phyloP scores from a whole-genome alignment of 2,113 vertebrate genomes.

The Labeo catla region DNA sequence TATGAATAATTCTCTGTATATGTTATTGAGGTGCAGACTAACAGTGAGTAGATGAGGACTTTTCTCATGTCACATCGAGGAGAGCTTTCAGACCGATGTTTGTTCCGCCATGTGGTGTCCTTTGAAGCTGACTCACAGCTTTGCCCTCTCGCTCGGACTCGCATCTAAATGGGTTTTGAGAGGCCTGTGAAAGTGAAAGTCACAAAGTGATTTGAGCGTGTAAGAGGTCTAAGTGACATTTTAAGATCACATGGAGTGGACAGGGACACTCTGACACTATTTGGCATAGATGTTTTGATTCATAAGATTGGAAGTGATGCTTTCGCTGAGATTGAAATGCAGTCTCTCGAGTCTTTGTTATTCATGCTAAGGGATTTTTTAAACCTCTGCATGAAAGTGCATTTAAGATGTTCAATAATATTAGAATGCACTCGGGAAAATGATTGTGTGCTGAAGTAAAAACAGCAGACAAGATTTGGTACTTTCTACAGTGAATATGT shows the following conservation, averaged over 20 bases:
- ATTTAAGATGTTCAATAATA: not conserved
- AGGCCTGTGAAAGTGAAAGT: conserved; percentile 17
- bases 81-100: conserved; percentile 11
- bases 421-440: not conserved
- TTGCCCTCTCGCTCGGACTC: conserved; percentile 3
- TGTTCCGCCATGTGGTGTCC: not conserved
- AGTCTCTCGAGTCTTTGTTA: not conserved
- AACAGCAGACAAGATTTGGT: not conserved
- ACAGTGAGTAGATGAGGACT: not conserved
- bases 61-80: not conserved
- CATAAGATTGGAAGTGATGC: conserved; percentile 1
- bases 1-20: not conserved
- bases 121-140: conserved; percentile 2
- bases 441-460: not conserved
- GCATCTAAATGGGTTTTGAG: conserved; percentile 16
- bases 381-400: not conserved
- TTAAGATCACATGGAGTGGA: not conserved
- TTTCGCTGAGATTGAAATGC: not conserved
- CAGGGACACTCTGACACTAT: not conserved
- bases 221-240: conserved; percentile 28
- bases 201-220: conserved; percentile 21
- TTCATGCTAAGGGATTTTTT: not conserved
- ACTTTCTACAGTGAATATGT: not conserved
- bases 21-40: not conserved
- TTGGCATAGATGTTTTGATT: conserved; percentile 22